Base-by-base conservation (phyloP, 2,113 vertebrate genomes). In the Falcunculus frontatus region DNA sequence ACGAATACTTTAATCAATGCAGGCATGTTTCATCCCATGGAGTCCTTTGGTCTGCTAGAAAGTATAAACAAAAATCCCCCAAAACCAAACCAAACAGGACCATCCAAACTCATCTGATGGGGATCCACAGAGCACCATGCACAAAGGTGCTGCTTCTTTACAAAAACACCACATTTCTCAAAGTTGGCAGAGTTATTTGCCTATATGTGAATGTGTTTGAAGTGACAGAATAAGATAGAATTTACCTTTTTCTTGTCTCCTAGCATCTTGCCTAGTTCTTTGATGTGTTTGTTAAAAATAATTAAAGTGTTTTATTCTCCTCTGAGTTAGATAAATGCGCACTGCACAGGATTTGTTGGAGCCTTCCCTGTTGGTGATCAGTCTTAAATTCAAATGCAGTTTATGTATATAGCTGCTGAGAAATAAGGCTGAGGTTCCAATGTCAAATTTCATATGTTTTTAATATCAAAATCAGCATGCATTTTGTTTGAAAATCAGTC, bases 71-170 rank as follows among this genome's bases (percentile, higher is more conserved):
- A 15, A 50, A 81, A 62, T 5, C 0, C 6, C 10, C 13, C 50
- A 7, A 74, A 91, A 20, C 15, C 33, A 84, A 32, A 33, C 19
- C 11, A 63, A 47, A 44, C 8, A 32, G 41, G 15, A 29, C 37
- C 25, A 14, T 25, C 19, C 9, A 64, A 47, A 52, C 22, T 11
- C 17, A 57, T 0, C 22, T 21, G 16, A 16, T 5, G 0, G 2
- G 14, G 30, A 37, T 55, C 52, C 23, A 8, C 53, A 42, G 25
- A 57, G 16, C n/a, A 23, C 35, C 2, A 2, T 37, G 41, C 37
- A 26, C 2, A 7, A n/a, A 56, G 13, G 21, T 35, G 49, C n/a
- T 67, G n/a, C 47, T 76, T 9, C 25, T 90, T 47, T 41, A 53
- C n/a, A 17, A 49, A 84, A 41, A 4, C 39, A 26, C 9, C 25